Evolutionary conservation across 2,888 invertebrate genomes (phyloP).

Genomic region (Drosophila glabriapex): DNA sequence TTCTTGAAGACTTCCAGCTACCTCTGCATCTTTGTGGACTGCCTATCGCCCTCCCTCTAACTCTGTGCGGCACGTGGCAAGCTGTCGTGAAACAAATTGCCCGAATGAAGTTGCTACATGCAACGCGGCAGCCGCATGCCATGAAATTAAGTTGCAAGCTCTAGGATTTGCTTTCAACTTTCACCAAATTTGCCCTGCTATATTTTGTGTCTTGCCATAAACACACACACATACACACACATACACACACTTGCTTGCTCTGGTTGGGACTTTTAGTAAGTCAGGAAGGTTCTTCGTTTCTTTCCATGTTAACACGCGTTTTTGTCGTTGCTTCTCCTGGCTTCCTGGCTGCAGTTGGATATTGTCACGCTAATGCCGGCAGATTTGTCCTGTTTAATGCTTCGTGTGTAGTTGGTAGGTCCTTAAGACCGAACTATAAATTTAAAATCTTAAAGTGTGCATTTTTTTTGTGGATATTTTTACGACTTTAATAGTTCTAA

Average conservation of each 20-base stretch:
- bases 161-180: slow-evolving; percentile 78
- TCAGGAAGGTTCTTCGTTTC: slow-evolving; percentile 53
- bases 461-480: too few species aligned
- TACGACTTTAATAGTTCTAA: not conserved
- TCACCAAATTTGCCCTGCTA: slow-evolving; percentile 63
- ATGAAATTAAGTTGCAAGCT: slow-evolving; percentile 80
- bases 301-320: slow-evolving; percentile 68
- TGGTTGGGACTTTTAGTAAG: slow-evolving; percentile 28
- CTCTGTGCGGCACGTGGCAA: slow-evolving; percentile 61
- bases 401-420: slow-evolving; percentile 27
- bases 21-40: slow-evolving; percentile 7
- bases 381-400: slow-evolving; percentile 76
- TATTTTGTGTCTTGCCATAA: slow-evolving; percentile 28
- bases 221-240: slow-evolving; percentile 13
- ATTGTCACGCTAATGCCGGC: slow-evolving; percentile 74
- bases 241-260: slow-evolving; percentile 11
- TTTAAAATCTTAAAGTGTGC: not conserved
- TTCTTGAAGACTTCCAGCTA: slow-evolving; percentile 51
- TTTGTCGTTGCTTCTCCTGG: slow-evolving; percentile 60
- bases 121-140: slow-evolving; percentile 65
- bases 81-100: slow-evolving; percentile 74
- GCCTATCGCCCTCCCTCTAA: not conserved
- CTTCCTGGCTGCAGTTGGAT: slow-evolving; percentile 68
- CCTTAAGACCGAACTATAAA: slow-evolving; percentile 12
- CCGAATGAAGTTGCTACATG: slow-evolving; percentile 74